Conservation (phyloP, 1,140 invertebrate species). For the Phymastichus coffea region DNA sequence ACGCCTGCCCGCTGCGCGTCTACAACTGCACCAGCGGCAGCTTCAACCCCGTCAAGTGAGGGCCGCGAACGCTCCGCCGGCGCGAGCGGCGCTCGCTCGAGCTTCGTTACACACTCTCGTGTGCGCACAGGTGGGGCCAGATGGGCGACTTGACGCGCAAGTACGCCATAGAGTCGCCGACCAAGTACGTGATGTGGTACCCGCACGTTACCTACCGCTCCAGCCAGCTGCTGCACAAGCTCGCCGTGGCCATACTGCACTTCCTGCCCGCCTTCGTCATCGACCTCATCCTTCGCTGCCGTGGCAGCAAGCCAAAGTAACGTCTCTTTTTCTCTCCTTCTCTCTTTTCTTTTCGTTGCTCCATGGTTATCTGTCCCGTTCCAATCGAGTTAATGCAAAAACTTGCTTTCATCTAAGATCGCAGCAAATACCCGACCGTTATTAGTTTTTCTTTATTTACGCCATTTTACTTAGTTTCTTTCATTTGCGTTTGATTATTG, state of each 20-base stretch:
- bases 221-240: slow-evolving; percentile 68
- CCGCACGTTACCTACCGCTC: slow-evolving; percentile 78
- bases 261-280: slow-evolving; percentile 77
- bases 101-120: too few relatives aligned
- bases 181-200: slow-evolving; percentile 84
- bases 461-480: too few relatives aligned
- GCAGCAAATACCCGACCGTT: too few relatives aligned
- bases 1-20: slow-evolving; percentile 65
- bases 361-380: too few relatives aligned
- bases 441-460: neutral
- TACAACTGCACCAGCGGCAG: slow-evolving; percentile 90
- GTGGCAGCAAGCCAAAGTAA: slow-evolving; percentile 79
- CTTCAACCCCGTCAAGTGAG: slow-evolving; percentile 72
- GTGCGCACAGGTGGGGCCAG: slow-evolving; percentile 71
- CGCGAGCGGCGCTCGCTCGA: too few relatives aligned
- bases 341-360: too few relatives aligned
- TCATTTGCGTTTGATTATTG: too few relatives aligned
- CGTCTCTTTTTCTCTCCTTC: slow-evolving; percentile 36
- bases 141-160: slow-evolving; percentile 69
- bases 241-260: slow-evolving; percentile 73
- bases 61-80: too few relatives aligned
- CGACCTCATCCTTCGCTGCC: slow-evolving; percentile 69
- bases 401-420: too few relatives aligned
- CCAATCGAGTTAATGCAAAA: too few relatives aligned
- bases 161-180: slow-evolving; percentile 72